A percentile compares a stretch with the other conserved stretches of the same genome.
These are phyloP conservation scores for Sebastiscus albofasciatus DNA, from an alignment of 2,797 vertebrate species.

Conservation along the genomic window DNA sequence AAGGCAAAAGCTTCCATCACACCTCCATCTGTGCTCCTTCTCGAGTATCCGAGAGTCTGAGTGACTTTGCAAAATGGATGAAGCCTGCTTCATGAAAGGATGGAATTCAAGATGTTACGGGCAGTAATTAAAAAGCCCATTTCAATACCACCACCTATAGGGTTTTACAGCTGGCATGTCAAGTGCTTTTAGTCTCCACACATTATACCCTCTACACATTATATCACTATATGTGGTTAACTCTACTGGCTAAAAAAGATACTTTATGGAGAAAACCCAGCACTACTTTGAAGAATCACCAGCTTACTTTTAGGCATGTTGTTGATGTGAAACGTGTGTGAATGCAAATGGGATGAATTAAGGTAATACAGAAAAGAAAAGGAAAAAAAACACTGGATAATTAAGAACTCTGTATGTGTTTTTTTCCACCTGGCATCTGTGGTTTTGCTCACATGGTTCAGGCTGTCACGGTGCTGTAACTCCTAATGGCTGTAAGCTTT, in stretches of 20 bases:
- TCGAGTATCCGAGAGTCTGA: slow-evolving; percentile 25
- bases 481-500: background rate
- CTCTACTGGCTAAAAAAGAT: background rate
- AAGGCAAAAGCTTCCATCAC: slow-evolving; percentile 48
- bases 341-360: background rate
- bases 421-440: background rate
- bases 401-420: background rate
- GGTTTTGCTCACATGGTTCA: background rate
- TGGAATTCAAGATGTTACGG: slow-evolving; percentile 45
- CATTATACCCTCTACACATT: background rate
- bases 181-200: background rate
- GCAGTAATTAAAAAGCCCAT: slow-evolving; percentile 50
- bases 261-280: background rate
- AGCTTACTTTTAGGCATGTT: background rate
- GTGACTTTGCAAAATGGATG: slow-evolving; percentile 42
- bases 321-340: background rate
- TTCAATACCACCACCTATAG: slow-evolving; percentile 30
- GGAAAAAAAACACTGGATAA: background rate
- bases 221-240: background rate
- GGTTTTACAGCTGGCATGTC: slow-evolving; percentile 37
- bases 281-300: background rate
- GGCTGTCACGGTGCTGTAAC: background rate
- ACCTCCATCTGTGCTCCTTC: slow-evolving; percentile 49
- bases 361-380: background rate
- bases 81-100: slow-evolving; percentile 49